Base-by-base conservation (phyloP, 2,888 invertebrate genomes). In the Agelastica alni region DNA sequence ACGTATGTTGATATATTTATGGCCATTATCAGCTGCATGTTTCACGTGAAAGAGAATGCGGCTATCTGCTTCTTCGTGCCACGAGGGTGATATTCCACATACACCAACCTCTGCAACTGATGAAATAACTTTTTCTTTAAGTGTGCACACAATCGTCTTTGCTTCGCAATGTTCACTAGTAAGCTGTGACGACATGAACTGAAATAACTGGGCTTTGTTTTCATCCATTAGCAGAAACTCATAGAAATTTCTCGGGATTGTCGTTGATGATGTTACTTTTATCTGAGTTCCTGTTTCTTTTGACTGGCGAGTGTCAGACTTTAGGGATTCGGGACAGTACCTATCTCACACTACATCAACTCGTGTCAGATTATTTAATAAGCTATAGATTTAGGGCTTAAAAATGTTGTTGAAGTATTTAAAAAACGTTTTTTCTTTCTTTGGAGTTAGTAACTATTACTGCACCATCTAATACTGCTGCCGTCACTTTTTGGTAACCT, bases 21-120 rank as follows among this genome's bases (percentile, higher is more conserved):
- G n/a, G n/a, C n/a, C n/a, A n/a, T n/a, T n/a, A n/a, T n/a, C n/a
- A n/a, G n/a, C n/a, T n/a, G n/a, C n/a, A n/a, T n/a, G n/a, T n/a
- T n/a, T n/a, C n/a, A n/a, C n/a, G n/a, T n/a, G n/a, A n/a, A n/a
- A n/a, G n/a, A n/a, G n/a, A n/a, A n/a, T n/a, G n/a, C 17, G 28
- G 9, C 46, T 20, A 30, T 52, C 45, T 45, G 39, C 39, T 52
- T 37, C 37, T 52, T 52, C 31, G 31, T 52, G 28, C 44, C 43
- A 52, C 17, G 45, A 34, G 30, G 26, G 12, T 17, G n/a, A 34
- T 22, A 34, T 46, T 34, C 9, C 20, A 34, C 34, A 48, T 41
- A 39, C 17, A 39, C 39, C 10, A 18, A 48, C 37, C 22, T 48
- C 28, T 48, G 28, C 41, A 20, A 34, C 18, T 9, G 18, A 42